Conservation (phyloP, 2,113 vertebrate species). For the Raphicerus campestris region DNA sequence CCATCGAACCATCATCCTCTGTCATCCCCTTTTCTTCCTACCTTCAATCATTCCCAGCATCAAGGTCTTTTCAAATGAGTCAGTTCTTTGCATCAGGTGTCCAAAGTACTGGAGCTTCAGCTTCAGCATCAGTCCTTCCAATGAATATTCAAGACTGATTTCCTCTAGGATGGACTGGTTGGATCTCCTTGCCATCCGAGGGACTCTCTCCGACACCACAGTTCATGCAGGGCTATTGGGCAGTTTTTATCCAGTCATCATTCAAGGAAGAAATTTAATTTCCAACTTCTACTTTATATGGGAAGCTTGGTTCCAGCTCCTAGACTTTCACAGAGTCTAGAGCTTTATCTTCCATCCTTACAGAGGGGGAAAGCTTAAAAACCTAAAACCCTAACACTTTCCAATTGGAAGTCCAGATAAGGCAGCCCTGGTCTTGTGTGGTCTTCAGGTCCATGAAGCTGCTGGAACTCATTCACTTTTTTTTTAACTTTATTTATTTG, state of each 20-base stretch:
- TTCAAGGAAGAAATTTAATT: not conserved
- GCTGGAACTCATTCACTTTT: not conserved
- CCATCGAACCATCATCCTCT: not conserved
- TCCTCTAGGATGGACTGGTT: not conserved
- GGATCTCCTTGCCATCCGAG: not conserved
- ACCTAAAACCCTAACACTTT: not conserved
- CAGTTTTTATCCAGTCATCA: not conserved
- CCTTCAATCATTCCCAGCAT: not conserved
- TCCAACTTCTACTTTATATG: not conserved
- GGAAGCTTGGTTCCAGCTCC: not conserved
- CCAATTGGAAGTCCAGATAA: not conserved
- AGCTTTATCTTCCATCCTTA: not conserved
- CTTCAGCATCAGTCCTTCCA: not conserved
- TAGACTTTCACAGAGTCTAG: not conserved
- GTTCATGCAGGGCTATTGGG: not conserved
- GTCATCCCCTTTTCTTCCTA: not conserved
- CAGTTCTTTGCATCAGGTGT: not conserved
- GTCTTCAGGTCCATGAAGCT: not conserved
- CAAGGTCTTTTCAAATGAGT: not conserved
- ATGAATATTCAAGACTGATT: not conserved
- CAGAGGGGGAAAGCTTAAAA: not conserved
- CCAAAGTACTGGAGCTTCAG: not conserved
- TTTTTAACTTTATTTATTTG: not conserved
- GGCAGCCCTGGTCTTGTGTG: not conserved
- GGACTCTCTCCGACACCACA: not conserved